These are phyloP conservation scores for Empidonax traillii DNA, from an alignment of 2,113 vertebrate species.

Conservation along the genomic window DNA sequence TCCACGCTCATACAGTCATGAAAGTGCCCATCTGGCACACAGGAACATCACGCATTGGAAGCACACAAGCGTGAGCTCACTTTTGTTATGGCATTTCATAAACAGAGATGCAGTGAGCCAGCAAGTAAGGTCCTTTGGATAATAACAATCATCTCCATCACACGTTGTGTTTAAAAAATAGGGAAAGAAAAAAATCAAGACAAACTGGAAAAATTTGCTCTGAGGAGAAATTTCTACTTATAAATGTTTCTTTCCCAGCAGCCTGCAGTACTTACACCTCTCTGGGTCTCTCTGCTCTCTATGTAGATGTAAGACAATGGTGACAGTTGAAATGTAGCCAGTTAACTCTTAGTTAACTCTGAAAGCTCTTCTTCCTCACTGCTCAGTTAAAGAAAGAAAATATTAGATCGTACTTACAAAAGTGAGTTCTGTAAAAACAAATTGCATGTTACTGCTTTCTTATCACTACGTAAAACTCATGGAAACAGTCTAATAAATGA, in stretches of 20 bases:
- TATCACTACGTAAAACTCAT: conserved; percentile 59
- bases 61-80: conserved; percentile 78
- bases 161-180: conserved; percentile 49
- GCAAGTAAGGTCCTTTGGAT: conserved; percentile 68
- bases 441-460: conserved; percentile 47
- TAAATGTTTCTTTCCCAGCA: not conserved
- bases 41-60: conserved; percentile 81
- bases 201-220: conserved; percentile 46
- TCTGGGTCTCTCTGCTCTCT: not conserved
- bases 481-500: conserved; percentile 67
- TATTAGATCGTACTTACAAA: conserved; percentile 20
- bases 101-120: conserved; percentile 72
- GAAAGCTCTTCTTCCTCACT: not conserved
- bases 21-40: conserved; percentile 92
- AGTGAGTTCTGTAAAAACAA: conserved; percentile 63
- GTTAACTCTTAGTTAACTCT: conserved; percentile 48
- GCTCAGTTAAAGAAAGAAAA: conserved; percentile 36
- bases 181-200: not conserved
- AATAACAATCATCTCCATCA: conserved; percentile 48
- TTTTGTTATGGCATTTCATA: conserved; percentile 83
- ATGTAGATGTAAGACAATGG: conserved; percentile 38
- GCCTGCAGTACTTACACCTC: conserved; percentile 27
- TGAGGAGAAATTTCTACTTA: conserved; percentile 50
- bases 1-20: conserved; percentile 87
- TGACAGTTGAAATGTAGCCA: conserved; percentile 43